These are phyloP conservation scores for Papilio dardanus DNA, from an alignment of 1,140 invertebrate genomes.

Conservation along the genomic window DNA sequence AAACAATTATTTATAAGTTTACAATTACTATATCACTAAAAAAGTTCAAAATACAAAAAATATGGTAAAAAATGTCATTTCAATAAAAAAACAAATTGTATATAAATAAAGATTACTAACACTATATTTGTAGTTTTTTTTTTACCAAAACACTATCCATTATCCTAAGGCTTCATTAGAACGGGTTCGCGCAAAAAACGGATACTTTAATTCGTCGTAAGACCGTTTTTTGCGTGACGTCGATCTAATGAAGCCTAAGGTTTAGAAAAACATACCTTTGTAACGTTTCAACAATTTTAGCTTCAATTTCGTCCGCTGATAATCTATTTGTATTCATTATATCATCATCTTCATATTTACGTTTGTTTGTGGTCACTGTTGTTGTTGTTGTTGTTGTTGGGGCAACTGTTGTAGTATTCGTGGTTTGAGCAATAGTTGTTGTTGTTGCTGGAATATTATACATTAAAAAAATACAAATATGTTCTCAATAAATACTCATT, in stretches of 20 bases:
- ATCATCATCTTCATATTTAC: slow-evolving; percentile 51
- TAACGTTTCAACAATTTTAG: slow-evolving; percentile 61
- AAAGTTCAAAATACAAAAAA: neutral
- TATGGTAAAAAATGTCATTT: no score
- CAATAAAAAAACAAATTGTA: no score
- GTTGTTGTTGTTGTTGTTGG: slow-evolving; percentile 33
- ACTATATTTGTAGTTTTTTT: no score
- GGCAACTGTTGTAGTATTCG: slow-evolving; percentile 28
- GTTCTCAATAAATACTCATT: no score
- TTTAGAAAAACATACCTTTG: slow-evolving; percentile 44
- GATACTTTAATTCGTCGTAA: no score
- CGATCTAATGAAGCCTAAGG: no score
- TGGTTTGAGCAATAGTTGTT: slow-evolving; percentile 45
- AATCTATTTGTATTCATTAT: slow-evolving; percentile 45
- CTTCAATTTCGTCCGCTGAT: slow-evolving; percentile 58
- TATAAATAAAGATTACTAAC: no score
- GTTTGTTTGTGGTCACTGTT: slow-evolving; percentile 46
- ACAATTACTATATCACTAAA: neutral
- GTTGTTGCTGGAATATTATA: slow-evolving; percentile 37
- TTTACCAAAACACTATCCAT: no score
- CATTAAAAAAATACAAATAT: no score
- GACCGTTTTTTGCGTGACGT: no score
- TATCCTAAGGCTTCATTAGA: no score
- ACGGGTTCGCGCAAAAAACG: no score
- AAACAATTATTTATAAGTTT: neutral